These are phyloP conservation scores for Hemicentrotus pulcherrimus DNA, from an alignment of 35 echinoderm and acorn worm genomes.

Conservation along the genomic window DNA sequence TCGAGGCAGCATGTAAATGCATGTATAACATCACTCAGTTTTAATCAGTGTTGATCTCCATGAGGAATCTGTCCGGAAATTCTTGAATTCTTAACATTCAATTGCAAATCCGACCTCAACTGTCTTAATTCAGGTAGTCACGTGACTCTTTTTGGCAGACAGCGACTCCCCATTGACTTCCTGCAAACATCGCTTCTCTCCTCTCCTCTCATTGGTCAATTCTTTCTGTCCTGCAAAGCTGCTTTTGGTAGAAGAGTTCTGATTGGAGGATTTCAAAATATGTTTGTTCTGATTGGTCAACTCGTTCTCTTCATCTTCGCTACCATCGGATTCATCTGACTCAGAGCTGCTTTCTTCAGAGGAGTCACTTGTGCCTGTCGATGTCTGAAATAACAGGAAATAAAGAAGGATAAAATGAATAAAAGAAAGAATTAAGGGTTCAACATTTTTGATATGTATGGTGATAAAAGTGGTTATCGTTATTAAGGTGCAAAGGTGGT, in stretches of 20 bases:
- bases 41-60: background rate
- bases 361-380: background rate
- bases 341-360: background rate
- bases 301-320: conserved; percentile 11
- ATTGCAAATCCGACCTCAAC: background rate
- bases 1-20: too few species aligned
- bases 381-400: background rate
- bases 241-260: background rate
- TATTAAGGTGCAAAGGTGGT: too few species aligned
- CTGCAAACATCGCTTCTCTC: conserved; percentile 34
- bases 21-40: too few species aligned
- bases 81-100: background rate
- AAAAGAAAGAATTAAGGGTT: too few species aligned
- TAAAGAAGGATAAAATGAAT: too few species aligned
- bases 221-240: background rate
- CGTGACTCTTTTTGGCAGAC: background rate
- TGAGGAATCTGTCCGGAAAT: background rate
- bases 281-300: background rate
- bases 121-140: background rate
- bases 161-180: conserved; percentile 18
- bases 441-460: too few species aligned
- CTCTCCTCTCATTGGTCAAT: conserved; percentile 23
- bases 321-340: background rate
- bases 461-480: too few species aligned
- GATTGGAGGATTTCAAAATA: conserved; percentile 24